Conservation (phyloP, 2,797 vertebrate species). For the Muraenolepis orangiensis region DNA sequence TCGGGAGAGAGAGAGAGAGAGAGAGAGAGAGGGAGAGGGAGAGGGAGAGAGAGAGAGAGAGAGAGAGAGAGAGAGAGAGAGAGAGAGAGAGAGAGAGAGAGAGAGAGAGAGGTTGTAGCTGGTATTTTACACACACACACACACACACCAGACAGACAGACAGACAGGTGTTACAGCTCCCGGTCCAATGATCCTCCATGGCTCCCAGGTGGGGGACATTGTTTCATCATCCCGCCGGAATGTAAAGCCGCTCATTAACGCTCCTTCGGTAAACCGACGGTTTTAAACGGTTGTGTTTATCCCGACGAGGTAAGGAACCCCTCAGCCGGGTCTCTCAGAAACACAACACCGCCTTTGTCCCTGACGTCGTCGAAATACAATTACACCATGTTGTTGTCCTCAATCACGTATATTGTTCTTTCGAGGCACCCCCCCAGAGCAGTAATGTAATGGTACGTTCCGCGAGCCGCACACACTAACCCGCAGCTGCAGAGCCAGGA, state of each 20-base stretch:
- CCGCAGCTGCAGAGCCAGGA: background rate
- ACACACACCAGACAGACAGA: too few relatives aligned
- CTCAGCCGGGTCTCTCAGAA: background rate
- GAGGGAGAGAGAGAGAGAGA: background rate
- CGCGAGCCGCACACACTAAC: background rate
- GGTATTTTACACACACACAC: background rate
- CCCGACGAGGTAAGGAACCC: background rate
- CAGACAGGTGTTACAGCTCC: too few relatives aligned
- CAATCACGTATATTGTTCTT: slow-evolving; percentile 1
- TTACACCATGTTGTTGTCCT: slow-evolving; percentile 8
- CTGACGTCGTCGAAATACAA: background rate
- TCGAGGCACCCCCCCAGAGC: background rate
- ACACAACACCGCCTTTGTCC: background rate
- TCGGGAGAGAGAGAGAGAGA: too few relatives aligned
- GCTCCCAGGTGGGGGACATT: too few relatives aligned
- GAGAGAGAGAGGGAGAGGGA: background rate
- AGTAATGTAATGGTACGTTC: background rate
- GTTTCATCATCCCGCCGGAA: background rate
- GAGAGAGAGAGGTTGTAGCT: background rate
- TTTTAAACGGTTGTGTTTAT: background rate
- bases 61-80: background rate
- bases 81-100: background rate
- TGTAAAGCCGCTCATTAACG: background rate
- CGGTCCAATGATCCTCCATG: too few relatives aligned
- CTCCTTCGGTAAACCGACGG: background rate